phyloP scores from a whole-genome alignment of 2,797 vertebrate species.

The Sorex maritimensis region DNA sequence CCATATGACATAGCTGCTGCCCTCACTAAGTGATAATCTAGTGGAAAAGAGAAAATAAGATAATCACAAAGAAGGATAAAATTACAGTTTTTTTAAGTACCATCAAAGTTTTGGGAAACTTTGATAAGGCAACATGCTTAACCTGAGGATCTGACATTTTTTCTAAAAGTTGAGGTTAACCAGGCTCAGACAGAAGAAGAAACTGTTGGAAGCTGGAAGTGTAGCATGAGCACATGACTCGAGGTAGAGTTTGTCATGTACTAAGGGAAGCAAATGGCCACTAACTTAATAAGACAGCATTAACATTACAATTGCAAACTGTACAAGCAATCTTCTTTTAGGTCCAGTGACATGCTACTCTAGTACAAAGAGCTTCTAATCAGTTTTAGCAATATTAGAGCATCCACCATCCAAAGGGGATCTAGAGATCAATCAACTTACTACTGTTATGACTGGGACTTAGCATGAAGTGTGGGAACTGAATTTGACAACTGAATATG shows the following conservation, averaged over 20 bases:
- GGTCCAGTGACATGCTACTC: background rate
- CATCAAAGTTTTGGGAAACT: background rate
- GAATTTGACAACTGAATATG: too few species aligned
- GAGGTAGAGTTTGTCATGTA: background rate
- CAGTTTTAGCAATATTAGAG: background rate
- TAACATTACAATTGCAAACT: background rate
- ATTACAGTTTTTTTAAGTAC: slow-evolving; percentile 16
- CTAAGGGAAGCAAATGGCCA: background rate
- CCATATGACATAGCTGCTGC: slow-evolving; percentile 50
- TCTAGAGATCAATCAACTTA: background rate
- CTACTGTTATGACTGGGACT: background rate
- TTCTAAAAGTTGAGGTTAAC: background rate
- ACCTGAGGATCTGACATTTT: slow-evolving; percentile 1
- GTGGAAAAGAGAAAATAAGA: slow-evolving; percentile 14
- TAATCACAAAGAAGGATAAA: slow-evolving; percentile 43
- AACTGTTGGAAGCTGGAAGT: background rate
- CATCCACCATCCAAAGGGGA: background rate
- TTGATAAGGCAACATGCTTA: background rate
- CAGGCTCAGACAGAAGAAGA: background rate
- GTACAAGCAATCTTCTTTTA: background rate
- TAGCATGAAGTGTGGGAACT: background rate
- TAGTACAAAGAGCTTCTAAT: background rate
- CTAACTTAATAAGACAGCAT: slow-evolving; percentile 2
- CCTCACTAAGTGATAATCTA: background rate
- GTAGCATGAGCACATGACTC: background rate